Conservation (phyloP, 2,888 invertebrate species). For the Physocephala rufipes region DNA sequence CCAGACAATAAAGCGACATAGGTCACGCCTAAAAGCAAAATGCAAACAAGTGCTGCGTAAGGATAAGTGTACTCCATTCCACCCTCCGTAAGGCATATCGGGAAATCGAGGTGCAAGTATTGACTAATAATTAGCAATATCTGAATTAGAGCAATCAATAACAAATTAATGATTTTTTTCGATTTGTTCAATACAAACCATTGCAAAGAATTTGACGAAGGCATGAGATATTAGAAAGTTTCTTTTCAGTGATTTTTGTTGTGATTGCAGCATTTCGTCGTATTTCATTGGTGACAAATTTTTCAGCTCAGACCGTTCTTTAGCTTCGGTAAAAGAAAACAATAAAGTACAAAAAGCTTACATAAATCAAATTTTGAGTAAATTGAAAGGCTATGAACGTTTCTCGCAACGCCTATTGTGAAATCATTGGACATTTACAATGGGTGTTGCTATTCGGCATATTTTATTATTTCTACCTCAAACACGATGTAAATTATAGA, state of each 20-base stretch:
- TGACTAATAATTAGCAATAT: constrained; percentile 13
- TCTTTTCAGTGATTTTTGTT: background rate
- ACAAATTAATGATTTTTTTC: no score
- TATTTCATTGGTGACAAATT: background rate
- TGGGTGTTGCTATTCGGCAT: no score
- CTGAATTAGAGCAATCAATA: background rate
- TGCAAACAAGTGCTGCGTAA: background rate
- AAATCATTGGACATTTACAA: no score
- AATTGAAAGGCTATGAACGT: no score
- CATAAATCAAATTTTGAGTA: no score
- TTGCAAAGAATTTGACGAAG: background rate
- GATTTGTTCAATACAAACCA: background rate
- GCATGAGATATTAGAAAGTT: background rate
- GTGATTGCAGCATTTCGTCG: background rate
- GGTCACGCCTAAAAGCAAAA: background rate
- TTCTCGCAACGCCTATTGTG: no score
- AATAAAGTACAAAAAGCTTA: no score
- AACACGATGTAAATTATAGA: no score
- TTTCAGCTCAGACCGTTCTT: background rate
- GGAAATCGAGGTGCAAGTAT: constrained; percentile 9
- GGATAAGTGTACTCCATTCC: background rate
- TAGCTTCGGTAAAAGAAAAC: no score
- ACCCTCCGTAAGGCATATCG: background rate
- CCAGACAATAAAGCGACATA: background rate
- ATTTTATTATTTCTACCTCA: no score